Evolutionary conservation across 2,888 invertebrate genomes (phyloP).

Genomic region (Drosophila hamatofila): DNA sequence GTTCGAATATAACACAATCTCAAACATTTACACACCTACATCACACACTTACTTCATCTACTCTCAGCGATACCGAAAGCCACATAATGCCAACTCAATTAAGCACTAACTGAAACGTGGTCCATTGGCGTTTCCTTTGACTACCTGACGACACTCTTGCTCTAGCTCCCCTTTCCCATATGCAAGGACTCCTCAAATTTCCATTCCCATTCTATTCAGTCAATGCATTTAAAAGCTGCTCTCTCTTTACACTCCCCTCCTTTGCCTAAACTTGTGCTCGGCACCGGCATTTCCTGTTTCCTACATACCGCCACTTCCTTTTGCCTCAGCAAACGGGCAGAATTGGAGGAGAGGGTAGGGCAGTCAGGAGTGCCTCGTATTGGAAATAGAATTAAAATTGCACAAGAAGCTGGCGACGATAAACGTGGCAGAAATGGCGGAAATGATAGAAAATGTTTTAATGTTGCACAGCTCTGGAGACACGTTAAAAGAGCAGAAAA

Average conservation of each 20-base stretch:
- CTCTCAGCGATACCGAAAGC: constrained; percentile 22
- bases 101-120: constrained; percentile 68
- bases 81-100: constrained; percentile 78
- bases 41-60: constrained; percentile 24
- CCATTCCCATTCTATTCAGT: constrained; percentile 51
- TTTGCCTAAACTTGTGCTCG: constrained; percentile 13
- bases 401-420: constrained; percentile 62
- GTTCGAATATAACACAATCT: constrained; percentile 10
- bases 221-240: constrained; percentile 48
- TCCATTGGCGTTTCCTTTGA: constrained; percentile 51
- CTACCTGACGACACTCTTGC: background rate
- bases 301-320: constrained; percentile 71
- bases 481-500: background rate
- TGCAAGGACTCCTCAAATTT: constrained; percentile 49
- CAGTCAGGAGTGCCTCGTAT: constrained; percentile 29
- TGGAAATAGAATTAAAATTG: constrained; percentile 73
- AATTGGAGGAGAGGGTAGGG: no score
- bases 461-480: constrained; percentile 54
- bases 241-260: background rate
- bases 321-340: constrained; percentile 28
- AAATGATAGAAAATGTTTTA: constrained; percentile 79
- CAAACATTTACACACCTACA: background rate
- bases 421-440: constrained; percentile 63
- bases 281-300: constrained; percentile 69
- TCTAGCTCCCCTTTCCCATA: background rate